Percentiles rank a stretch among this genome's conserved stretches.
These are phyloP conservation scores for Apamea sordens DNA, from an alignment of 2,888 invertebrate genomes.

Conservation along the genomic window DNA sequence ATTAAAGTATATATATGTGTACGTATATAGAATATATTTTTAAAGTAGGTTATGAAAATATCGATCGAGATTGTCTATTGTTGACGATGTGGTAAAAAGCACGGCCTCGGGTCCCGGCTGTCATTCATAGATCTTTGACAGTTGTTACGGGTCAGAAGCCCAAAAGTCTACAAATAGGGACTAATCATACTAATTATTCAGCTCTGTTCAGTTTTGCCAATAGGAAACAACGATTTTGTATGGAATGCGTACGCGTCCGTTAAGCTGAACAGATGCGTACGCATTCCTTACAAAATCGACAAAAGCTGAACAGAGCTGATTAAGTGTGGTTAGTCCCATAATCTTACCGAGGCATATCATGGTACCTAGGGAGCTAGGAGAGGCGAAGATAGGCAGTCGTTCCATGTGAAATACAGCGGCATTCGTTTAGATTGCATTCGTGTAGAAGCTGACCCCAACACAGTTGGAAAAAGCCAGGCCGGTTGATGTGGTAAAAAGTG, in stretches of 20 bases:
- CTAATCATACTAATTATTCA: no score
- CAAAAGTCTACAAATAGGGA: neutral
- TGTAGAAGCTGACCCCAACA: neutral
- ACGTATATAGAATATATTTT: conserved; percentile 14
- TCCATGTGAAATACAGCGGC: neutral
- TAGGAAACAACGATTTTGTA: no score
- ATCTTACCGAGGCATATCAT: neutral
- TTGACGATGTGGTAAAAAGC: no score
- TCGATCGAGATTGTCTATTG: conserved; percentile 17
- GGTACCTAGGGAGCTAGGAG: neutral
- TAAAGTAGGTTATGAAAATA: conserved; percentile 15
- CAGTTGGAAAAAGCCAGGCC: neutral
- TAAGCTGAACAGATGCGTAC: no score
- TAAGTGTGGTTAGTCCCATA: neutral
- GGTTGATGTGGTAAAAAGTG: neutral
- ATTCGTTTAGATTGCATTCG: neutral
- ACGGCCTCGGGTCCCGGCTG: neutral
- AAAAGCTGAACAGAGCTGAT: no score
- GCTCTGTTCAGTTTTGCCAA: no score
- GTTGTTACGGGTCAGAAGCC: neutral
- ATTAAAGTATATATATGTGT: conserved; percentile 24
- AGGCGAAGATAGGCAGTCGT: neutral
- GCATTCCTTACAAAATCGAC: no score
- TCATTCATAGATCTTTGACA: neutral
- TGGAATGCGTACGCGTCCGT: no score